Evolutionary conservation across 1,140 invertebrate genomes (phyloP), one percentile per base, ranked within the genome.

Genomic region (Mya arenaria): DNA sequence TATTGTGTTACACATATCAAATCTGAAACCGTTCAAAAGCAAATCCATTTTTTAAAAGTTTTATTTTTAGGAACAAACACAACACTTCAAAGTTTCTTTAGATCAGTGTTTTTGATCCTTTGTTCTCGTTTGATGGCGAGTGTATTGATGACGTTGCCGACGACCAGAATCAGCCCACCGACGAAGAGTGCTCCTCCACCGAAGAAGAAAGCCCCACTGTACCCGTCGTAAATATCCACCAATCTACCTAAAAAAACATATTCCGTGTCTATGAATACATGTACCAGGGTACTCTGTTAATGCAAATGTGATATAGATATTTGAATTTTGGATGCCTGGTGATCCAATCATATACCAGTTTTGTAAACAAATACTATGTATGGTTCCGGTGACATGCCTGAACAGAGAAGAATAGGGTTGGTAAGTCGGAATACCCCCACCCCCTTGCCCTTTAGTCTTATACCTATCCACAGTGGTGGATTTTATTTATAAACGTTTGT

Each of bases 141-240:
- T 52, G 1, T 52, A 52, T 78, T 78, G 5, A 25, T 39, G 34
- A 78, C 39, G 48, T 78, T 78, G 6, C 75, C 75, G 15, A 17
- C 48, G 0, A 63, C 75, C 75, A 78, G 66, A 6, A 78, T 63
- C 19, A 68, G 0, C 15, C 39, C 75, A 6, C 75, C 75, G 13
- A 78, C 4, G 1, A 78, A 32, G 19, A 78, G 66, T 13, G 75
- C 41, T 5, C 60, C 36, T 23, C 60, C 30, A 25, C 39, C 62
- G 23, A 78, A 78, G 65, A 65, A 66, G 44, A 78, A 78, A 3
- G 75, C 75, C 13, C 48, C 75, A 17, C 68, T 23, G 25, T 78
- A 78, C 34, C 41, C 56, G 1, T 48, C 75, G 19, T 19, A 78
- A 4, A 23, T 23, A 52, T 78, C 75, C 1, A 56, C 68, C 8